A percentile compares a stretch with the other conserved stretches of the same genome.
phyloP scores from a whole-genome alignment of 2,113 vertebrate species.

The Lophius piscatorius region DNA sequence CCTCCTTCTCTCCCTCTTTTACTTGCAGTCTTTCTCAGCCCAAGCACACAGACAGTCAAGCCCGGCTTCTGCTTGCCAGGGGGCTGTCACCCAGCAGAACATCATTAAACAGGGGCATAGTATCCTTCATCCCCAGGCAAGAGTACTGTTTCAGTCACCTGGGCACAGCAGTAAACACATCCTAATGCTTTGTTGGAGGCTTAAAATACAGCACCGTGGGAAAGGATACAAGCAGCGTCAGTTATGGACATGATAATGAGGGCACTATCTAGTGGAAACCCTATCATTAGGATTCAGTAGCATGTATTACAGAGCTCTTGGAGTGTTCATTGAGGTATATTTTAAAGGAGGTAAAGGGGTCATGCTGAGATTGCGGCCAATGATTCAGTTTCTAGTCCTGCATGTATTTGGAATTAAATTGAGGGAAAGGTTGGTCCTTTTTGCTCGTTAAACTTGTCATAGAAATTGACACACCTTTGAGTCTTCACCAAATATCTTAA shows the following conservation, averaged over 20 bases:
- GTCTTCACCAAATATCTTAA: constrained; percentile 54
- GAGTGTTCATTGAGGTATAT: constrained; percentile 2
- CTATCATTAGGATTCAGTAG: constrained; percentile 42
- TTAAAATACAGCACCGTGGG: constrained; percentile 5
- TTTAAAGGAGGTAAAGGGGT: constrained; percentile 9
- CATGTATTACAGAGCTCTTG: constrained; percentile 23
- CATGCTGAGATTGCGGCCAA: constrained; percentile 2
- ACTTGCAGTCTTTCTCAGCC: constrained; percentile 17
- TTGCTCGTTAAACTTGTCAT: no score
- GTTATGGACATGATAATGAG: constrained; percentile 43
- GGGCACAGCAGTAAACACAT: constrained; percentile 45
- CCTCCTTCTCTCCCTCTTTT: background rate
- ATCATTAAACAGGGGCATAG: constrained; percentile 40
- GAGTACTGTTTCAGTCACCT: constrained; percentile 26
- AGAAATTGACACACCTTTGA: constrained; percentile 1
- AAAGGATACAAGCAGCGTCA: constrained; percentile 28
- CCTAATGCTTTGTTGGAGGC: constrained; percentile 17
- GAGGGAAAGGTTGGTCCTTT: no score
- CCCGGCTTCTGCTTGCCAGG: constrained; percentile 31
- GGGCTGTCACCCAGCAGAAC: constrained; percentile 42
- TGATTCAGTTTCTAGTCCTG: constrained; percentile 7
- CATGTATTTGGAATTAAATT: background rate
- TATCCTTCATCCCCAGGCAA: constrained; percentile 44
- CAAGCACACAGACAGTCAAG: constrained; percentile 13
- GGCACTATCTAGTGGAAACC: constrained; percentile 8